These are phyloP conservation scores for Acleris sparsana DNA, from an alignment of 2,888 invertebrate genomes.

Conservation along the genomic window DNA sequence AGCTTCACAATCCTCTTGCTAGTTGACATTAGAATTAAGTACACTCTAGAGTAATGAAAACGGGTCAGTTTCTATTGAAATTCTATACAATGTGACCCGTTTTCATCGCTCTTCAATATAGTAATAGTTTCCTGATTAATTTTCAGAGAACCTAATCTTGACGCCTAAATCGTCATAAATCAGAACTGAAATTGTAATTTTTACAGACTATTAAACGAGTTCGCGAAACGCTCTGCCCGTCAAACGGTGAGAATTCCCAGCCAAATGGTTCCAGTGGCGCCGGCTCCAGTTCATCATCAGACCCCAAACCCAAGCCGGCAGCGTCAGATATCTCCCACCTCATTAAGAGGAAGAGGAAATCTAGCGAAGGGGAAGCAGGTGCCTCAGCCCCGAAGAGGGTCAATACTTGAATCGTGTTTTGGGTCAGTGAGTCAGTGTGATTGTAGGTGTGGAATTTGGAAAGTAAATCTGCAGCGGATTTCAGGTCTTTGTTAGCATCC, in stretches of 20 bases:
- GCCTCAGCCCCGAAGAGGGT: conserved; percentile 85
- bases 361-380: conserved; percentile 84
- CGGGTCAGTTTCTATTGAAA: no score
- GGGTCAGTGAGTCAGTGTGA: background rate
- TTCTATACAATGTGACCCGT: no score
- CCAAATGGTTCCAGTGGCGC: conserved; percentile 44
- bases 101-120: no score
- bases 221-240: conserved; percentile 62
- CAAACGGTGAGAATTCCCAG: conserved; percentile 59
- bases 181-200: background rate
- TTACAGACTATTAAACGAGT: conserved; percentile 72
- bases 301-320: conserved; percentile 82
- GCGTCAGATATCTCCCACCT: conserved; percentile 92
- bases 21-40: no score
- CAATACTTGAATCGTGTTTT: conserved; percentile 59
- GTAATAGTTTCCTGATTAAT: no score
- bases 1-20: no score
- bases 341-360: conserved; percentile 90
- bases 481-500: background rate
- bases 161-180: no score
- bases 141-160: no score
- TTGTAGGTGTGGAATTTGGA: background rate
- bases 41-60: no score
- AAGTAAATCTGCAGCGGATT: background rate
- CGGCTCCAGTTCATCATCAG: conserved; percentile 44